These are phyloP conservation scores for Atrina japonica DNA, from an alignment of 2,888 invertebrate species.

Conservation along the genomic window DNA sequence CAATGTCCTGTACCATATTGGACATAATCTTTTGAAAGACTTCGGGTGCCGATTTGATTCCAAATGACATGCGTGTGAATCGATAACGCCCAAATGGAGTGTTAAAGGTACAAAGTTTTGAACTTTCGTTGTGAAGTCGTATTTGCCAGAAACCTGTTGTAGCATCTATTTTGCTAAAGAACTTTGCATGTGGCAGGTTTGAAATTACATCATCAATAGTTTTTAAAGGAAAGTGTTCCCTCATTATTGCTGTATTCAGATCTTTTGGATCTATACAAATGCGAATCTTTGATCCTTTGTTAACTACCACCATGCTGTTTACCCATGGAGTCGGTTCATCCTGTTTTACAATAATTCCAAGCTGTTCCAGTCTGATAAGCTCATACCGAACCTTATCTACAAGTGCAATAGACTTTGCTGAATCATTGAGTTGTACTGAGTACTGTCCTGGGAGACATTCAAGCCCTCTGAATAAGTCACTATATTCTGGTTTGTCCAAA, in stretches of 20 bases:
- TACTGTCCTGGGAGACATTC: constrained; percentile 39
- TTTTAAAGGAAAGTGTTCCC: constrained; percentile 38
- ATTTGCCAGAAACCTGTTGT: constrained; percentile 43
- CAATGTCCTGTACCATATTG: constrained; percentile 18
- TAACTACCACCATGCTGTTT: constrained; percentile 49
- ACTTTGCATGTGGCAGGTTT: constrained; percentile 24
- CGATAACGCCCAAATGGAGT: constrained; percentile 27
- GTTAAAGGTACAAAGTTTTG: constrained; percentile 30
- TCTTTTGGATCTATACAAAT: constrained; percentile 55
- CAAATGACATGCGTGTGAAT: constrained; percentile 31
- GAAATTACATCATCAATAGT: constrained; percentile 39
- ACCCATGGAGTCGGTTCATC: constrained; percentile 54
- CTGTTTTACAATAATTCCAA: constrained; percentile 43
- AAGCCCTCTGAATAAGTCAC: constrained; percentile 40
- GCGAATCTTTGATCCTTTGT: constrained; percentile 39
- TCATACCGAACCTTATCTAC: constrained; percentile 44
- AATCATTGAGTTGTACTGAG: constrained; percentile 33
- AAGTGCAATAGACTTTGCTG: constrained; percentile 46
- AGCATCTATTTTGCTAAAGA: constrained; percentile 44
- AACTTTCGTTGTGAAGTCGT: constrained; percentile 8
- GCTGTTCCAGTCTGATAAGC: constrained; percentile 43
- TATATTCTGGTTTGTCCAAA: constrained; percentile 22
- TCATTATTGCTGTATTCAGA: constrained; percentile 47
- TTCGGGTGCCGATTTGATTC: constrained; percentile 30
- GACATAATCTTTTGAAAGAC: constrained; percentile 25